Evolutionary conservation across 2,113 vertebrate genomes (phyloP).

Genomic region (Urocolius indicus): DNA sequence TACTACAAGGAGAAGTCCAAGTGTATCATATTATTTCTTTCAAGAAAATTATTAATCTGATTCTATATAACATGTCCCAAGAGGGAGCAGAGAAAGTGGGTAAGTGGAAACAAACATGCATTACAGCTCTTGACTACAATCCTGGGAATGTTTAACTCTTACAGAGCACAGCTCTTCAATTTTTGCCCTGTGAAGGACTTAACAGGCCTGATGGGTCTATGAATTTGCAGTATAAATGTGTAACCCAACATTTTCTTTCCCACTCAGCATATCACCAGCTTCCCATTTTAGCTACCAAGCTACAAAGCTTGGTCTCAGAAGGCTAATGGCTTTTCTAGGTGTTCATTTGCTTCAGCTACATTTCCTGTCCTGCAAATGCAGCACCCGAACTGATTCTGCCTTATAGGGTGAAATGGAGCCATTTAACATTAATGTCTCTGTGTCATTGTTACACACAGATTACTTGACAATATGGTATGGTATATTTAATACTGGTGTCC

Average conservation of each 20-base stretch:
- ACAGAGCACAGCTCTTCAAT: not conserved
- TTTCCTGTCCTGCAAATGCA: not conserved
- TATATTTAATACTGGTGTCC: not conserved
- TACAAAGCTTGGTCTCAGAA: not conserved
- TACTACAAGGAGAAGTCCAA: not conserved
- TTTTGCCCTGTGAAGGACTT: not conserved
- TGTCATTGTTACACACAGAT: not conserved
- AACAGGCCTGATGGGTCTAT: not conserved
- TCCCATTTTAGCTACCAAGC: not conserved
- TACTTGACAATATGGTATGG: not conserved
- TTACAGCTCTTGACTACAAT: not conserved
- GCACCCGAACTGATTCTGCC: not conserved
- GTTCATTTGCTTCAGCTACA: not conserved
- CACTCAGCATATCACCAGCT: not conserved
- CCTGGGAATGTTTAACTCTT: not conserved
- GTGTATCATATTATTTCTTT: not conserved
- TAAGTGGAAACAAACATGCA: not conserved
- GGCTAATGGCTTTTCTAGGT: not conserved
- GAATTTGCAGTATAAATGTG: not conserved
- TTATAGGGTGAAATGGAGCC: not conserved
- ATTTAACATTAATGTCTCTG: not conserved
- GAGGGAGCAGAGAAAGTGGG: not conserved
- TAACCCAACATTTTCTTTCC: not conserved
- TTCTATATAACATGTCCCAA: not conserved
- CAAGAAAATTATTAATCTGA: not conserved